Base-by-base conservation (phyloP, 1,140 invertebrate species). In the Propsilocerus akamusi region DNA sequence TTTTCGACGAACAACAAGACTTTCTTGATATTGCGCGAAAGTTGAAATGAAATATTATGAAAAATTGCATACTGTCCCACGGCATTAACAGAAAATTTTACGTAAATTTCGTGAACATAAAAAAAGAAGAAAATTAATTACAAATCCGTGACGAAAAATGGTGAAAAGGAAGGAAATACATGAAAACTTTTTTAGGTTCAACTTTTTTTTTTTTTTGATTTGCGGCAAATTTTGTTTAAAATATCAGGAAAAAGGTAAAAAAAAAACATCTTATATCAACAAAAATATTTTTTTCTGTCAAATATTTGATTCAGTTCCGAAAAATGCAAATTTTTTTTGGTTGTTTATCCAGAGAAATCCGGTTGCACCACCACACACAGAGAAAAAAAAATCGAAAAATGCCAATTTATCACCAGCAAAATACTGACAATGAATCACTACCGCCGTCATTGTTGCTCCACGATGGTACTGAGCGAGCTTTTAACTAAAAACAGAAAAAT, bases 401-500 rank as follows among this genome's bases (percentile, higher is more conserved):
- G 34, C 34, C 34, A 41, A 41, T 41, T 52, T 48, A 52, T 76
- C 72, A 77, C 74, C 75, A 77, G 58, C 74, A 76, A 57, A 72
- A 76, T 22, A 77, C 73, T 20, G 73, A 74, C 48, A 75, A 63
- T 57, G 76, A 74, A 50, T 71, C 74, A 25, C 72, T 71, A 53
- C 74, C 72, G 52, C 73, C 71, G 30, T 65, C 70, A 51, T 63
- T 66, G 54, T 75, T 72, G 53, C 72, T 64, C 75, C 74, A 76
- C 47, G 70, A 65, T 22, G 72, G 73, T 52, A 76, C 71, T 8
- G 72, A 71, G 53, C 72, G 64, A 47, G 73, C 68, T 60, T 76
- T 76, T 59, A 76, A 55, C 74, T 77, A 65, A 20, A 74, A 73
- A 46, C 52, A 51, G 48, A 53, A 34, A 54, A 26, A 20, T 41